Percentiles rank a stretch among this genome's conserved stretches.
These are phyloP conservation scores for Acromyrmex charruanus DNA, from an alignment of 1,140 invertebrate genomes.

Conservation along the genomic window DNA sequence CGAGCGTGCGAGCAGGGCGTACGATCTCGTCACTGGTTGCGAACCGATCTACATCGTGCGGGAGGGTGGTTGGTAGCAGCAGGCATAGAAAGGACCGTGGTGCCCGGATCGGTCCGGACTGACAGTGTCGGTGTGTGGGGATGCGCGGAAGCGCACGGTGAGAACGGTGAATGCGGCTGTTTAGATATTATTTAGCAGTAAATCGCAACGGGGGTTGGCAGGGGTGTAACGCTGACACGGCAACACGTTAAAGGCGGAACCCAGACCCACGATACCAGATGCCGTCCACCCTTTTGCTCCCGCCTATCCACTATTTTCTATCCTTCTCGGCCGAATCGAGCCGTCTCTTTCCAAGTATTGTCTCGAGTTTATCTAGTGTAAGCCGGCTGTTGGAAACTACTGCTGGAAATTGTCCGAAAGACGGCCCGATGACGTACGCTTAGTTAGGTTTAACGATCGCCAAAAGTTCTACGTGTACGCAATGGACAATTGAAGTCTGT, in stretches of 20 bases:
- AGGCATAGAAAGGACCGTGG: conserved; percentile 30
- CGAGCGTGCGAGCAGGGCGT: conserved; percentile 13
- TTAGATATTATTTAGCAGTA: conserved; percentile 86
- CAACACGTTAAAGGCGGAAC: conserved; percentile 85
- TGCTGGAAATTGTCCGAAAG: conserved; percentile 53
- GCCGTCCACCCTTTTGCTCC: conserved; percentile 56
- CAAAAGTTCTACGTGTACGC: neutral
- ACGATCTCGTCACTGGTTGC: conserved; percentile 34
- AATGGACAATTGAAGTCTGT: neutral
- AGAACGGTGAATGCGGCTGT: conserved; percentile 73
- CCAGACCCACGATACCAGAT: conserved; percentile 75
- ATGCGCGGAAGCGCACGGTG: conserved; percentile 39
- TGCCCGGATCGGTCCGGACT: conserved; percentile 31
- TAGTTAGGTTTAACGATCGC: conserved; percentile 30
- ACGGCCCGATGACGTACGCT: conserved; percentile 20
- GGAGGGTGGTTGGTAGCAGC: conserved; percentile 8
- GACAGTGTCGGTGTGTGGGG: conserved; percentile 19
- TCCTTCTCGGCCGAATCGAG: conserved; percentile 34
- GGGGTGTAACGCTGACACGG: conserved; percentile 83
- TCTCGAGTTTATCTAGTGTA: conserved; percentile 52
- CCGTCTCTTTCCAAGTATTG: conserved; percentile 49
- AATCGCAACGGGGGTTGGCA: conserved; percentile 79
- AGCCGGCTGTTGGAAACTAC: conserved; percentile 42
- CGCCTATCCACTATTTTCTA: conserved; percentile 50
- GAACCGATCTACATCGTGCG: conserved; percentile 48